Evolutionary conservation across 2,113 vertebrate genomes (phyloP).

Genomic region (Anarhynchus alexandrinus): DNA sequence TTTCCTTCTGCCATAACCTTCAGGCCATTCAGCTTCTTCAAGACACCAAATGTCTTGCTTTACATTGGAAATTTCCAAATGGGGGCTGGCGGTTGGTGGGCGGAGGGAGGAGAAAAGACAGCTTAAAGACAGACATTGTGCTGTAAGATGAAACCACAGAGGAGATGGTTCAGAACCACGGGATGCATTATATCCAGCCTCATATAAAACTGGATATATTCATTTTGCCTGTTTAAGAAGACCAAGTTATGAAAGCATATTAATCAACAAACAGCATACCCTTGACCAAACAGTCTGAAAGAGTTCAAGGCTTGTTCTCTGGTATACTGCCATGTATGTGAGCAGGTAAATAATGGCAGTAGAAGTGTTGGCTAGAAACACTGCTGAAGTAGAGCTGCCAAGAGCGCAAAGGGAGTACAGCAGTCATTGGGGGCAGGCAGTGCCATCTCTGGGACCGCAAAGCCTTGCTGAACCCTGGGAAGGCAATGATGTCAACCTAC

Average conservation of each 20-base stretch:
- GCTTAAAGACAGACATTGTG: neutral
- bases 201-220: neutral
- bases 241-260: neutral
- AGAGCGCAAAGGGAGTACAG: neutral
- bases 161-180: neutral
- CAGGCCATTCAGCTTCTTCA: neutral
- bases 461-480: neutral
- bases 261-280: neutral
- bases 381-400: neutral
- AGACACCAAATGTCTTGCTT: neutral
- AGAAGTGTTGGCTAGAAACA: neutral
- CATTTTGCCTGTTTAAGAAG: neutral
- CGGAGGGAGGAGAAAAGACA: accelerated
- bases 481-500: neutral
- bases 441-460: neutral
- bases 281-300: neutral
- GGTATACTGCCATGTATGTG: neutral
- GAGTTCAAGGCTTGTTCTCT: neutral
- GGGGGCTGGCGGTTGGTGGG: accelerated
- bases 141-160: neutral
- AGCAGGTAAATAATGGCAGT: neutral
- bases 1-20: neutral
- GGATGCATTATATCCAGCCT: neutral
- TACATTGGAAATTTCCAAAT: neutral
- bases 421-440: neutral